Conservation (phyloP, 2,797 vertebrate genomes). For the Aplochiton taeniatus region DNA sequence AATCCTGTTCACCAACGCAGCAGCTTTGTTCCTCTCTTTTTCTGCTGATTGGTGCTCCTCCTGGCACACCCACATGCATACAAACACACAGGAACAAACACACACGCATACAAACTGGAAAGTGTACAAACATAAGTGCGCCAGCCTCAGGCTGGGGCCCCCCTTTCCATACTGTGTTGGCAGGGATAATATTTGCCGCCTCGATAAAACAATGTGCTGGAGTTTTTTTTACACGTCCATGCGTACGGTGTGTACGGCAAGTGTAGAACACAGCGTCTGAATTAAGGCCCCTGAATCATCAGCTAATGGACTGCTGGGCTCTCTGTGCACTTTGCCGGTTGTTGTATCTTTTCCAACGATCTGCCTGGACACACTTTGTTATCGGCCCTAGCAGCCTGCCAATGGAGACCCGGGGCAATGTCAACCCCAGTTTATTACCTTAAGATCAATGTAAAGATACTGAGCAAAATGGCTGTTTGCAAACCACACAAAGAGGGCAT, state of each 20-base stretch:
- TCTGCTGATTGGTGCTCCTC: too few species aligned
- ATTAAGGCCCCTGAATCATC: slow-evolving; percentile 54
- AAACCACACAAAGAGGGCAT: slow-evolving; percentile 33
- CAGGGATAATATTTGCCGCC: too few species aligned
- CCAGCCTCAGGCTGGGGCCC: too few species aligned
- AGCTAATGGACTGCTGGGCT: slow-evolving; percentile 41
- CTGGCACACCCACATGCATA: too few species aligned
- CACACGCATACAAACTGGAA: too few species aligned
- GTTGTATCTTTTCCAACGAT: slow-evolving; percentile 53
- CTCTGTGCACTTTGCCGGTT: slow-evolving; percentile 10
- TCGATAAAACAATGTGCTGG: not conserved
- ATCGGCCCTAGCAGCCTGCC: slow-evolving; percentile 54
- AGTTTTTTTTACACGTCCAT: slow-evolving; percentile 4
- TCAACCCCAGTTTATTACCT: slow-evolving; percentile 60
- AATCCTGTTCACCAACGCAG: not conserved
- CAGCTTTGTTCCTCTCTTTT: not conserved
- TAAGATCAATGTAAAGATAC: slow-evolving; percentile 64
- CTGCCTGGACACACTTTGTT: slow-evolving; percentile 55
- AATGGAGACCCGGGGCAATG: slow-evolving; percentile 58
- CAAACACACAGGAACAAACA: too few species aligned
- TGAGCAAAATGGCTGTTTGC: slow-evolving; percentile 54
- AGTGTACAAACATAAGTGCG: too few species aligned
- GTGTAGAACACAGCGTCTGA: slow-evolving; percentile 51
- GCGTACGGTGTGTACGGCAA: slow-evolving; percentile 41
- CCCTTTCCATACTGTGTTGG: too few species aligned